Evolutionary conservation across 1,140 invertebrate genomes (phyloP), one percentile per base, ranked within the genome.

Genomic region (Dolichoris vasculosae): DNA sequence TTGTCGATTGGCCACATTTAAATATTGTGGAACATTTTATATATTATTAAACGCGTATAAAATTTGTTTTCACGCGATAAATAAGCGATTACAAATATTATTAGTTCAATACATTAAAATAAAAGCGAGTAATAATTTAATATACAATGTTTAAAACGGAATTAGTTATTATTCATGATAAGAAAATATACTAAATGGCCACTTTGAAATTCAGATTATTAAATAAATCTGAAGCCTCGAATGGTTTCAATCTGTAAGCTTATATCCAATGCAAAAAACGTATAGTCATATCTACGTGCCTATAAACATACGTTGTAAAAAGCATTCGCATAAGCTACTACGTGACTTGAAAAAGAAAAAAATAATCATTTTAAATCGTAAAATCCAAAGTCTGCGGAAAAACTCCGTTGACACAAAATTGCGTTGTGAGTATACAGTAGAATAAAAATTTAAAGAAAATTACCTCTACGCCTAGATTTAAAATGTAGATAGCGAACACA

Each of bases 281-380:
- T 85, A 63, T 9, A 48, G 76, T 46, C 76, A 32, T 80, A 71
- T 80, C 30, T 77, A 73, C 48, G 67, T 46, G 46, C 76, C 79
- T 73, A 79, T 85, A 85, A 84, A 84, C 83, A 69, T 78, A 38
- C 59, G 59, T 51, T 55, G 48, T 84, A 71, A 84, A 84, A 84
- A 79, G 38, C 83, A 55, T 64, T 84, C 46, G 17, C 63, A 59
- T 79, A 80, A 80, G 79, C 48, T 64, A 11, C 35, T 85, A 80
- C 77, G 77, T 80, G 83, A 80, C 48, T 77, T 80, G 67, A 71
- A 80, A 80, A 51, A 55, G n/a, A 80, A 71, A 51, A 67, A 59
- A 55, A 67, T 67, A 84, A 84, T 84, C 83, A 80, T 73, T 55
- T 80, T 63, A 84, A 51, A 63, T 78, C 83, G 71, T 80, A 80